A percentile compares a stretch with the other conserved stretches of the same genome.
phyloP scores from a whole-genome alignment of 2,888 invertebrate genomes.

The Thecophora atra region DNA sequence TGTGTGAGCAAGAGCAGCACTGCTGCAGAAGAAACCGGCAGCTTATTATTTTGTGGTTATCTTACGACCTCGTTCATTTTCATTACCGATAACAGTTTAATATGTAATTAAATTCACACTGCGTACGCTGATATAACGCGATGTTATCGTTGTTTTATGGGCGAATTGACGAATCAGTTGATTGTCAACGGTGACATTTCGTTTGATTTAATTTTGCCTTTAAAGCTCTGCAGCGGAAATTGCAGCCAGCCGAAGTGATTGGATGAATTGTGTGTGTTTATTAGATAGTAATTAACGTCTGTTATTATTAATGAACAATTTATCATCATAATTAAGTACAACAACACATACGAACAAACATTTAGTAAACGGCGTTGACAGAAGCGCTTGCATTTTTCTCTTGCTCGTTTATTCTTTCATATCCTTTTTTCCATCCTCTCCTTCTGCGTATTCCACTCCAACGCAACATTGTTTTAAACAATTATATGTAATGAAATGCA shows the following conservation, averaged over 20 bases:
- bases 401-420: not conserved
- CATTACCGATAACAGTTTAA: not conserved
- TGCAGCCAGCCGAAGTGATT: not conserved
- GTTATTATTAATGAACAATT: not conserved
- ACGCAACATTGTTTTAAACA: constrained; percentile 5
- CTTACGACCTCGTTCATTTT: not conserved
- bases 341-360: constrained; percentile 14
- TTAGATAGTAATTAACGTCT: not conserved
- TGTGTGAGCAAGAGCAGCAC: too few species aligned
- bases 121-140: not conserved
- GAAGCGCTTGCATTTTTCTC: not conserved
- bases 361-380: not conserved
- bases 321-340: constrained; percentile 5
- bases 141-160: not conserved
- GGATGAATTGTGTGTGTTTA: not conserved
- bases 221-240: not conserved
- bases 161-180: not conserved
- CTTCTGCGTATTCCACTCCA: not conserved
- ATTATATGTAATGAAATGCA: constrained; percentile 5
- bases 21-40: too few species aligned
- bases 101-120: not conserved
- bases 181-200: not conserved
- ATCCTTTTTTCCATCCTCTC: not conserved
- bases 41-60: too few species aligned
- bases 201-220: not conserved